Evolutionary conservation across 64 coral and sea anemone species (phyloP).

Genomic region (Pocillopora verrucosa): DNA sequence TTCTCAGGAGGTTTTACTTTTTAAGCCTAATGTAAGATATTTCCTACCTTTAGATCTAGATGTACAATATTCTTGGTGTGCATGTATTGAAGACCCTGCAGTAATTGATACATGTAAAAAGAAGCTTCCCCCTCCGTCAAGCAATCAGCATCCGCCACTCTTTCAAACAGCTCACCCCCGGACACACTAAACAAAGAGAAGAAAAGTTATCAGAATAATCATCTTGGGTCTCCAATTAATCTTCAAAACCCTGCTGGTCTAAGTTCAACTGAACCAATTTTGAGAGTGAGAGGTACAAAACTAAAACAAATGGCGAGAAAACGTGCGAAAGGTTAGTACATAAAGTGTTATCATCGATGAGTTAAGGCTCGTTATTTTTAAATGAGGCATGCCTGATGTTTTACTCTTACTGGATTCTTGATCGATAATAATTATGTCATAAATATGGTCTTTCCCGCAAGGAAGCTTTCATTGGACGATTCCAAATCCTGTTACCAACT

Average conservation of each 20-base stretch:
- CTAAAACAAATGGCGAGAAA: background rate
- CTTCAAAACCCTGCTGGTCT: too few relatives aligned
- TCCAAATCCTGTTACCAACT: too few relatives aligned
- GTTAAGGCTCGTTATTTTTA: too few relatives aligned
- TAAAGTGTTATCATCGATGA: too few relatives aligned
- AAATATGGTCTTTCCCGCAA: too few relatives aligned
- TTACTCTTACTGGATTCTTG: too few relatives aligned
- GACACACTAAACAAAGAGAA: constrained; percentile 64
- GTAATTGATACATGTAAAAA: constrained; percentile 91
- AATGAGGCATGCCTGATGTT: too few relatives aligned
- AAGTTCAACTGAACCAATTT: too few relatives aligned
- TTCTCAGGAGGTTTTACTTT: too few relatives aligned
- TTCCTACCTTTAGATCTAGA: constrained; percentile 90
- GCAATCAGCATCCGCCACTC: constrained; percentile 84
- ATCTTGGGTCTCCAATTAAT: too few relatives aligned
- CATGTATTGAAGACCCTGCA: constrained; percentile 88
- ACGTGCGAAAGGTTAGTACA: too few relatives aligned
- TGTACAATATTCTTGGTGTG: constrained; percentile 89
- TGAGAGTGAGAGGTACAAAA: background rate
- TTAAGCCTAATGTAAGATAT: background rate
- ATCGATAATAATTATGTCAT: too few relatives aligned
- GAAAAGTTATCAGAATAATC: background rate
- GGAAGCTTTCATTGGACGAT: background rate
- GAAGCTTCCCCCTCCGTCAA: constrained; percentile 91
- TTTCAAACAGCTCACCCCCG: constrained; percentile 91